Evolutionary conservation across 2,888 invertebrate species (phyloP).

Genomic region (Latrodectus hesperus): DNA sequence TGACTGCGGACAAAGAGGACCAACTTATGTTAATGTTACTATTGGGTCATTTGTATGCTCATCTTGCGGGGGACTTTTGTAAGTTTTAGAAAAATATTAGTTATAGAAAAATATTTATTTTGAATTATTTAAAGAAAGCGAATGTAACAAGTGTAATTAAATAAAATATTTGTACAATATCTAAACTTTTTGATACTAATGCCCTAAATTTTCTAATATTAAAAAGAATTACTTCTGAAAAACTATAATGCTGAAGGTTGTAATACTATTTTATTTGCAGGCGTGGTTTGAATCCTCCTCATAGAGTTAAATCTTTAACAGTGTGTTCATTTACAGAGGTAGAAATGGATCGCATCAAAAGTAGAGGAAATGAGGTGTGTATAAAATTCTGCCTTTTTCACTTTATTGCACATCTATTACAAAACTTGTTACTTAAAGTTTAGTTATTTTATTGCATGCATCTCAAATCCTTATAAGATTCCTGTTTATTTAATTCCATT

Average conservation of each 20-base stretch:
- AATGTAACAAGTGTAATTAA: no score
- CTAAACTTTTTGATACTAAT: no score
- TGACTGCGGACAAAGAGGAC: constrained; percentile 97
- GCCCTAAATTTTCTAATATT: no score
- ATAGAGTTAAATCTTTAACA: constrained; percentile 97
- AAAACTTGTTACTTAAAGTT: background rate
- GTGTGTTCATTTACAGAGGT: constrained; percentile 98
- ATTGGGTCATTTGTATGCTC: constrained; percentile 99
- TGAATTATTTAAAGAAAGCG: background rate
- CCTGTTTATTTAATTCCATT: no score
- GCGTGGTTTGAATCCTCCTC: constrained; percentile 96
- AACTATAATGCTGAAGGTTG: background rate
- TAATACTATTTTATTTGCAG: constrained; percentile 30
- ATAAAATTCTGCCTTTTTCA: background rate
- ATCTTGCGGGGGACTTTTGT: constrained; percentile 98
- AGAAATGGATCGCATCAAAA: constrained; percentile 92
- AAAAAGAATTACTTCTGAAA: background rate
- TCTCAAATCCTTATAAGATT: no score
- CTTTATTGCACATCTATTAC: background rate
- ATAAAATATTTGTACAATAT: no score
- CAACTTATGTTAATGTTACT: constrained; percentile 98
- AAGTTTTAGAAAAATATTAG: constrained; percentile 77
- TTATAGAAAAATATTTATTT: background rate
- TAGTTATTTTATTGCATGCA: no score
- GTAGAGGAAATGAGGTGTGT: constrained; percentile 88